These are phyloP conservation scores for Porites australiensis DNA, from an alignment of 64 coral and sea anemone species.

Conservation along the genomic window DNA sequence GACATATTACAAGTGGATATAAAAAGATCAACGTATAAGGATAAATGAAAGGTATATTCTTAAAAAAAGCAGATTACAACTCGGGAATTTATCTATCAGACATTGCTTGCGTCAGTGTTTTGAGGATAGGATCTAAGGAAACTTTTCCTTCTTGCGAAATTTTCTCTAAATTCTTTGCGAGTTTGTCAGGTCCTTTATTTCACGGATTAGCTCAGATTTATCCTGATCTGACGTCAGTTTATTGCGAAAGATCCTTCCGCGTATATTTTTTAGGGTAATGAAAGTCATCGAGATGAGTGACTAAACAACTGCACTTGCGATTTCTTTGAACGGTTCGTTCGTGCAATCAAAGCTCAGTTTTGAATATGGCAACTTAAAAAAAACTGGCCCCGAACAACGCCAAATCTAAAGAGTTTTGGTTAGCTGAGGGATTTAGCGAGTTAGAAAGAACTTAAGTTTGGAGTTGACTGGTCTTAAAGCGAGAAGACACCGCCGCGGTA, in stretches of 20 bases:
- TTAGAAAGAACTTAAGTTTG: too few species aligned
- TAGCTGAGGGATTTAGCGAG: too few species aligned
- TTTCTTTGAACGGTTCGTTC: too few species aligned
- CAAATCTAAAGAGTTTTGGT: too few species aligned
- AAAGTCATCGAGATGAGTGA: too few species aligned
- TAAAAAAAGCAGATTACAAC: not conserved
- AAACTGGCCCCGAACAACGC: too few species aligned
- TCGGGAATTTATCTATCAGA: not conserved
- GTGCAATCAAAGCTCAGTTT: too few species aligned
- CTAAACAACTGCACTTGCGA: too few species aligned
- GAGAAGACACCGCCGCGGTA: too few species aligned
- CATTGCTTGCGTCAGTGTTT: not conserved
- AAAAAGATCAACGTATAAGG: not conserved
- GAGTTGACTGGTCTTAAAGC: too few species aligned
- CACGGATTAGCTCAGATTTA: not conserved
- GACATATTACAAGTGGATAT: not conserved
- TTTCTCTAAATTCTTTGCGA: constrained; percentile 34
- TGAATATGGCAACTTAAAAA: too few species aligned
- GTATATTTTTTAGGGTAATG: too few species aligned
- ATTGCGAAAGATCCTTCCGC: not conserved
- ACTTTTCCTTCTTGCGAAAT: constrained; percentile 28
- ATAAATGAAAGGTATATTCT: constrained; percentile 14
- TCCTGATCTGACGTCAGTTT: not conserved
- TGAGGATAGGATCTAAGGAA: not conserved
- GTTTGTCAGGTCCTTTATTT: not conserved